phyloP scores from a whole-genome alignment of 2,113 vertebrate species.

The Corythoichthys intestinalis region DNA sequence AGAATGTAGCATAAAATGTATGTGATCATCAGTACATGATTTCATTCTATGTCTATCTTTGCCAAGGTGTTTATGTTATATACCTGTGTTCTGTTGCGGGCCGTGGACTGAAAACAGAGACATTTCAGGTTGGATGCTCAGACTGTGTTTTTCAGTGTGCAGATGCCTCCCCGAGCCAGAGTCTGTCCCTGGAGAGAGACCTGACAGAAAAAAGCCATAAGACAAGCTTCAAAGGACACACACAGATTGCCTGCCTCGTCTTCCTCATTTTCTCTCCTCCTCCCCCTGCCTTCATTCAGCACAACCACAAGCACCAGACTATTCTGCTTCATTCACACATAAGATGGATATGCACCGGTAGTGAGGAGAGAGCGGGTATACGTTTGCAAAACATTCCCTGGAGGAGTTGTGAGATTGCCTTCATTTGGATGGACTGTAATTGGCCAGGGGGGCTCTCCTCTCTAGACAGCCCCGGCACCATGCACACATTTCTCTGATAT shows the following conservation, averaged over 20 bases:
- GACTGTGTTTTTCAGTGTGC: slow-evolving; percentile 32
- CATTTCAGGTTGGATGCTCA: slow-evolving; percentile 26
- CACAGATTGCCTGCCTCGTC: slow-evolving; percentile 57
- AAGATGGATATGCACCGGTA: slow-evolving; percentile 34
- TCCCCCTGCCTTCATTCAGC: neutral
- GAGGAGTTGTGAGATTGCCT: slow-evolving; percentile 57
- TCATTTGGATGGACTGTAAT: slow-evolving; percentile 57
- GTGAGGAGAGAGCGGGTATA: slow-evolving; percentile 41
- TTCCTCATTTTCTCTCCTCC: slow-evolving; percentile 32
- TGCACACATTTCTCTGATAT: slow-evolving; percentile 42
- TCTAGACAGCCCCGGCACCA: slow-evolving; percentile 21
- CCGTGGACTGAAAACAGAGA: slow-evolving; percentile 12
- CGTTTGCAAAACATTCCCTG: slow-evolving; percentile 62
- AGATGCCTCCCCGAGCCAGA: slow-evolving; percentile 45
- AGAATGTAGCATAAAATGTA: neutral
- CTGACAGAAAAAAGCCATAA: slow-evolving; percentile 65
- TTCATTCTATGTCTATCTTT: neutral
- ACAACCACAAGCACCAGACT: slow-evolving; percentile 6
- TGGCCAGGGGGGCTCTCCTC: slow-evolving; percentile 41
- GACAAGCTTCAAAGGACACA: slow-evolving; percentile 64
- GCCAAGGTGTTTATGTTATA: slow-evolving; percentile 22
- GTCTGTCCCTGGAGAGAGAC: slow-evolving; percentile 58
- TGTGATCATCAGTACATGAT: neutral
- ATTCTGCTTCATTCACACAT: slow-evolving; percentile 42
- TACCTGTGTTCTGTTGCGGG: neutral